Base-by-base conservation (phyloP, 1,140 invertebrate genomes). In the Achroia grisella region DNA sequence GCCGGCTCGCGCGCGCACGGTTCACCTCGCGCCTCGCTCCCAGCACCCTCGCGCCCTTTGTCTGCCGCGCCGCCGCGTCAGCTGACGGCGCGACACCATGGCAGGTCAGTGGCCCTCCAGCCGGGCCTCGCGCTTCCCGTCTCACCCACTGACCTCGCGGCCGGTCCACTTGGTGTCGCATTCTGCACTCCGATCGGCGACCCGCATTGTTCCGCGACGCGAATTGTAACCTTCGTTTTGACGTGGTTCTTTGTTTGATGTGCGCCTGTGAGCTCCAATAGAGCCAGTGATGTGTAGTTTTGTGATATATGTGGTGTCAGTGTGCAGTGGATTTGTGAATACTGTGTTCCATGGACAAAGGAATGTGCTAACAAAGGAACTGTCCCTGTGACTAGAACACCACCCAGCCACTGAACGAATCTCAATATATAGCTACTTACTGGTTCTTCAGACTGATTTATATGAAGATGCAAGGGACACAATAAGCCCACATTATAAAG, bases 31-130 rank as follows among this genome's bases (percentile, higher is more conserved):
- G 33, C 6, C 35, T 15, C 41, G 41, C 35, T 11, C 42, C 23
- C 6, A 6, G 2, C 17, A 23, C 17, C 17, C 17, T 23, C 17
- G 28, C 31, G 29, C 33, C 36, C 32, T 39, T 49, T 58, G 56
- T 56, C 68, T 49, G 48, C 45, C 43, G 48, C 47, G 49, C 56
- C 43, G 46, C 46, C 40, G 51, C 43, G 46, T 62, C 66, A 61
- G 53, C 64, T 65, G 67, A 56, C 65, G 57, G 58, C 63, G 56
- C 50, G 53, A 23, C 57, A 65, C 48, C 56, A 72, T 69, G 69
- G 58, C 62, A 71, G 68, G 68, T 75, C 68, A 68, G 74, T 73
- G 63, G 62, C 75, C 74, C 76, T 64, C 70, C 71, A 67, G 57
- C 56, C 56, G 56, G 52, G 39, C 58, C 75, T 71, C 72, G 76